Evolutionary conservation across 1,140 invertebrate genomes (phyloP).

Genomic region (Orussus abietinus): DNA sequence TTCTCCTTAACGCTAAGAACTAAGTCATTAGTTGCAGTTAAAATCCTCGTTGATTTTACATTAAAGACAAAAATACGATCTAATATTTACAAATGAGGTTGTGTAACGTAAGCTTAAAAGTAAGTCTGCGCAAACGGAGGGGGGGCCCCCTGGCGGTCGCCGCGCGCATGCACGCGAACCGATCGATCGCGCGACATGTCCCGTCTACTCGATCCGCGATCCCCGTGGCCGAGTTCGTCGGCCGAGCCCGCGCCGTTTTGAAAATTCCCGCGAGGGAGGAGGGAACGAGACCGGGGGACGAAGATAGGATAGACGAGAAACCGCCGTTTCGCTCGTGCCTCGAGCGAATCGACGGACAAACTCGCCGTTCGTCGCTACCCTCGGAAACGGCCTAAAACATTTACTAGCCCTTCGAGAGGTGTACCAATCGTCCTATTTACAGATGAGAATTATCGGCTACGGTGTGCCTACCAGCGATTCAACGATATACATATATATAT

Average conservation of each 20-base stretch:
- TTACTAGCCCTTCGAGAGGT: constrained; percentile 36
- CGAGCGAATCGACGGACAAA: too few species aligned
- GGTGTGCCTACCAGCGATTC: constrained; percentile 34
- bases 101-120: constrained; percentile 49
- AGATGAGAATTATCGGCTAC: constrained; percentile 33
- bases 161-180: too few species aligned
- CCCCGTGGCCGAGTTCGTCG: too few species aligned
- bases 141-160: too few species aligned
- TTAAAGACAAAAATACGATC: constrained; percentile 49
- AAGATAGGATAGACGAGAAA: too few species aligned
- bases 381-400: constrained; percentile 35
- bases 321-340: too few species aligned
- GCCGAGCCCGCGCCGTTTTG: too few species aligned
- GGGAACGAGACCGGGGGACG: too few species aligned
- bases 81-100: constrained; percentile 53
- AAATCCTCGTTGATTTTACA: constrained; percentile 46
- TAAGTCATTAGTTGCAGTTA: constrained; percentile 41
- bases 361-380: constrained; percentile 25
- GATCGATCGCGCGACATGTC: too few species aligned
- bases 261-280: too few species aligned
- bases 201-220: too few species aligned
- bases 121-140: too few species aligned
- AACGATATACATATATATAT: constrained; percentile 21
- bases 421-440: constrained; percentile 45
- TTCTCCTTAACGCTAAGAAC: constrained; percentile 41